Evolutionary conservation across 2,888 invertebrate species (phyloP), one percentile per base, ranked within the genome.

Genomic region (Noctuana brunneofusca): DNA sequence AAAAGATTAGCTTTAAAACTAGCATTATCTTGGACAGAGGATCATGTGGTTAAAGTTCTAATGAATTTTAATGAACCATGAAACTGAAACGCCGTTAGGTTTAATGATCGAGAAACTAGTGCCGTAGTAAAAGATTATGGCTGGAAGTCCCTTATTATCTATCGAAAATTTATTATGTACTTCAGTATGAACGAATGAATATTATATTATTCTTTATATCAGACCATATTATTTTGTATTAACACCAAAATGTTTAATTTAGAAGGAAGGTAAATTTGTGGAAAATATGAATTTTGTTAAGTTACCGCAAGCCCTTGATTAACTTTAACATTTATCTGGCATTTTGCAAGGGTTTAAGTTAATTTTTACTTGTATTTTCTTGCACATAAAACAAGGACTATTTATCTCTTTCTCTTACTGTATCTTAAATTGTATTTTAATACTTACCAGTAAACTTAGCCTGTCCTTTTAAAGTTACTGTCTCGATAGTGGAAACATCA

Each of bases 381-480:
- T n/a, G n/a, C n/a, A n/a, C n/a, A n/a, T n/a, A n/a, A n/a, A n/a
- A n/a, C n/a, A n/a, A n/a, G n/a, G n/a, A n/a, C n/a, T n/a, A n/a
- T n/a, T n/a, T n/a, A n/a, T n/a, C n/a, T n/a, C n/a, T n/a, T n/a
- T n/a, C n/a, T n/a, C n/a, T n/a, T n/a, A n/a, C n/a, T n/a, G n/a
- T n/a, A n/a, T n/a, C n/a, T n/a, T n/a, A n/a, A n/a, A 30, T 30
- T 8, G 3, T 30, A 30, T 30, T 30, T 35, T 35, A n/a, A 12
- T 8, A 69, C 81, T 93, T 80, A 97, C 97, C 96, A 83, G 96
- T 96, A 81, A 94, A 95, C 86, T 97, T 97, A 63, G 97, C 96
- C 74, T 96, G 96, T 70, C 97, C 97, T 79, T 96, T 96, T 78
- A 97, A 93, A 9, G 96, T 96, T 72, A 97, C 96, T 43, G 96